Percentiles rank a stretch among this genome's conserved stretches.
These are phyloP conservation scores for Papilio polytes DNA, from an alignment of 1,140 invertebrate genomes.

Conservation along the genomic window DNA sequence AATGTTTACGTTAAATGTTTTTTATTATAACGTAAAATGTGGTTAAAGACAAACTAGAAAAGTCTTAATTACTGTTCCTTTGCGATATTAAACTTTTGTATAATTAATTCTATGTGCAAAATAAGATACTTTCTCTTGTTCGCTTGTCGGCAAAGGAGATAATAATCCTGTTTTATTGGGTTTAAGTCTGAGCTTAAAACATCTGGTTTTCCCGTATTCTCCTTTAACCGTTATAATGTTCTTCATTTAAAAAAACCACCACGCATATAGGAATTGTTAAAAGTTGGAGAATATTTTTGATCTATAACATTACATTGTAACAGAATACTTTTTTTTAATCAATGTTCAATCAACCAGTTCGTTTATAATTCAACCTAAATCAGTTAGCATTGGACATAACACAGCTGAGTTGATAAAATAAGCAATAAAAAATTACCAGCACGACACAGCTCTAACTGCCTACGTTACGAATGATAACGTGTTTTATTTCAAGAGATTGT, in stretches of 20 bases:
- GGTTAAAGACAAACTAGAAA: too few species aligned
- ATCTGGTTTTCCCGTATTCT: not conserved
- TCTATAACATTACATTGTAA: not conserved
- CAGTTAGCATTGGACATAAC: not conserved
- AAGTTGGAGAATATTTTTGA: not conserved
- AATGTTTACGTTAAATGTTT: not conserved
- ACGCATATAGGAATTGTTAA: too few species aligned
- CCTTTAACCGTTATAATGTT: not conserved
- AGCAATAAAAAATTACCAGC: constrained; percentile 21
- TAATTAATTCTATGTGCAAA: not conserved
- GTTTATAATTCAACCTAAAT: constrained; percentile 34
- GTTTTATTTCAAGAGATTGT: constrained; percentile 1
- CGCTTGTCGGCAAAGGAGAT: not conserved
- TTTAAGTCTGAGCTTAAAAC: not conserved
- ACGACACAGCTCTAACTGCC: constrained; percentile 18
- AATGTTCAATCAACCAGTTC: constrained; percentile 15
- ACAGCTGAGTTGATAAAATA: constrained; percentile 26
- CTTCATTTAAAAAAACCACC: not conserved
- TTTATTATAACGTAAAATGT: too few species aligned
- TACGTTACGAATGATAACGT: constrained; percentile 6
- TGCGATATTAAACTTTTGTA: not conserved
- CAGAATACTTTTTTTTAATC: not conserved
- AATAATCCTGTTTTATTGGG: not conserved
- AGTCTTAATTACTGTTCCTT: not conserved
- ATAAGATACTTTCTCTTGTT: not conserved